These are phyloP conservation scores for Campodea augens DNA, from an alignment of 1,140 invertebrate species.

Conservation along the genomic window DNA sequence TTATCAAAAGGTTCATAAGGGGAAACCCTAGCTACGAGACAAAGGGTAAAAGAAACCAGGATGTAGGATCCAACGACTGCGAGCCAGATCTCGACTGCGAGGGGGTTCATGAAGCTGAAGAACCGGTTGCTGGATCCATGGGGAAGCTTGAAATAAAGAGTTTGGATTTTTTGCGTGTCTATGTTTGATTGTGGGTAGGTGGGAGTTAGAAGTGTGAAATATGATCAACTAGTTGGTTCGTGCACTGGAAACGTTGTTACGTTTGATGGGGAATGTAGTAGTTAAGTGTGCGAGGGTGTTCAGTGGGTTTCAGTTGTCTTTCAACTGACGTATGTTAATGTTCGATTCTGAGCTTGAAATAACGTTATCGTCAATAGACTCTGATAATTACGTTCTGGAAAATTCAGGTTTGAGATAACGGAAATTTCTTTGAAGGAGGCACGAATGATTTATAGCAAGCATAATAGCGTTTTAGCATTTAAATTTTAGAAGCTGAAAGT, in stretches of 20 bases:
- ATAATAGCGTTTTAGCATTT: no score
- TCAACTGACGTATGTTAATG: neutral
- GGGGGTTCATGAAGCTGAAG: slow-evolving; percentile 47
- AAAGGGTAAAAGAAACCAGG: slow-evolving; percentile 45
- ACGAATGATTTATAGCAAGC: no score
- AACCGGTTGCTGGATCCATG: slow-evolving; percentile 35
- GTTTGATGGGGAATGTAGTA: neutral
- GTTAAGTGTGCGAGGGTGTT: neutral
- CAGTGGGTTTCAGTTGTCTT: neutral
- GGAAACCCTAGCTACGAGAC: slow-evolving; percentile 45
- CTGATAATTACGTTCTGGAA: no score
- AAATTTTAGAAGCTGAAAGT: no score
- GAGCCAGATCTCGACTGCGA: slow-evolving; percentile 48
- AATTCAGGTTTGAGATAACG: no score
- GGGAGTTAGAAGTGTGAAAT: neutral
- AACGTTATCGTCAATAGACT: no score
- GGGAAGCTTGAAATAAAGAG: slow-evolving; percentile 27
- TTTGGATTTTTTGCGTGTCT: no score
- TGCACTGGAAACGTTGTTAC: neutral
- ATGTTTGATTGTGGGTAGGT: no score
- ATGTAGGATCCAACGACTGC: slow-evolving; percentile 42
- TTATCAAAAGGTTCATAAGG: slow-evolving; percentile 47
- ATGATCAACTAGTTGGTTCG: neutral
- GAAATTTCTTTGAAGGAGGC: no score
- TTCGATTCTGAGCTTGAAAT: no score